Evolutionary conservation across 1,140 invertebrate species (phyloP).

Genomic region (Latrodectus geometricus): DNA sequence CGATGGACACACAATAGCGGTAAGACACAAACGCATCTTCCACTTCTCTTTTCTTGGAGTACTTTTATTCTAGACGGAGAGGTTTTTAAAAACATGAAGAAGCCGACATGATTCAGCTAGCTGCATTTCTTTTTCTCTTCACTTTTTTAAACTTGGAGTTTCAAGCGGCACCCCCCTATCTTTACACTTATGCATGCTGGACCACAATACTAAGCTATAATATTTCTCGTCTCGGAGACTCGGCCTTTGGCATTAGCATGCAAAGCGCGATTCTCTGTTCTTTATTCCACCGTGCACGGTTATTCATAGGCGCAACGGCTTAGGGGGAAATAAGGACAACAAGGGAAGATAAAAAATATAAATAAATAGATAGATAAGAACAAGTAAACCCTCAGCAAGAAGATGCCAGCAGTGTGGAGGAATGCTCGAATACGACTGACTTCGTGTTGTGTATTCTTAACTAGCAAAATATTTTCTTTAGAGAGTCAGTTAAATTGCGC

Average conservation of each 20-base stretch:
- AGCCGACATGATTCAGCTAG: constrained; percentile 8
- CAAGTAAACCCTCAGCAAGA: constrained; percentile 32
- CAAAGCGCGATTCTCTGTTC: constrained; percentile 36
- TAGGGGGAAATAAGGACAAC: constrained; percentile 19
- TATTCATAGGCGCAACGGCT: constrained; percentile 52
- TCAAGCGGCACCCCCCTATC: constrained; percentile 21
- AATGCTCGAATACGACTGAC: constrained; percentile 44
- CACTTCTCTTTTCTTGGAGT: constrained; percentile 26
- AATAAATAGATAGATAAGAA: constrained; percentile 57
- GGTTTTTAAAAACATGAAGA: constrained; percentile 31
- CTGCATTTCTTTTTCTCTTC: constrained; percentile 19
- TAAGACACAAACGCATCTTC: constrained; percentile 40
- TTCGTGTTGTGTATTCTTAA: constrained; percentile 57
- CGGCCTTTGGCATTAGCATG: constrained; percentile 49
- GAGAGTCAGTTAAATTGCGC: constrained; percentile 56
- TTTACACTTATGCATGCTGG: constrained; percentile 52
- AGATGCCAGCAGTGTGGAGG: constrained; percentile 8
- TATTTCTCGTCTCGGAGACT: constrained; percentile 53
- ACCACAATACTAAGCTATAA: constrained; percentile 59
- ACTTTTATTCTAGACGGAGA: constrained; percentile 43
- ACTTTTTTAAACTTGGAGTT: constrained; percentile 25
- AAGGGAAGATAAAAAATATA: constrained; percentile 30
- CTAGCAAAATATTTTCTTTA: constrained; percentile 61
- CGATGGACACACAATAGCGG: constrained; percentile 47
- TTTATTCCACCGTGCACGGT: constrained; percentile 35